Conservation (phyloP, 1,140 invertebrate species). For the Sinella curviseta region DNA sequence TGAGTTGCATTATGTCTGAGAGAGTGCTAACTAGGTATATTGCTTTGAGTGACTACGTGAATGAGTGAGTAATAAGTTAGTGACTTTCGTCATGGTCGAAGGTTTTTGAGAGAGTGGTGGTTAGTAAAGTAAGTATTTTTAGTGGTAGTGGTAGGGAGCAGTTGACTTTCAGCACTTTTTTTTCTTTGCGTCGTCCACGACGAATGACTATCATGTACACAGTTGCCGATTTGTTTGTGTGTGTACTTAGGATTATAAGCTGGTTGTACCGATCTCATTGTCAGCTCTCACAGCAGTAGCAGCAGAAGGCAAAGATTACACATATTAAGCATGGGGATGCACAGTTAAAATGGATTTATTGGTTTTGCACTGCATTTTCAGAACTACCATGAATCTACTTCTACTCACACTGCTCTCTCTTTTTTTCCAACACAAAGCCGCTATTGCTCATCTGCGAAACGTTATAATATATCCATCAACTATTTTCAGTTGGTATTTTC, state of each 20-base stretch:
- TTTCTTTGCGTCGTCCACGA: not conserved
- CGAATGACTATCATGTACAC: not conserved
- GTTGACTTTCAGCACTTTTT: constrained; percentile 14
- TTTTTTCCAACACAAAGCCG: no score
- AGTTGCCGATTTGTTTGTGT: not conserved
- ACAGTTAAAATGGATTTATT: not conserved
- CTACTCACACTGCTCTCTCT: no score
- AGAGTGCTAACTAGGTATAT: constrained; percentile 5
- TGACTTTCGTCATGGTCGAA: constrained; percentile 14
- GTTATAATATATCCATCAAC: no score
- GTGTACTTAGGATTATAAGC: not conserved
- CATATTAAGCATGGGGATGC: not conserved
- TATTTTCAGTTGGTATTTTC: not conserved
- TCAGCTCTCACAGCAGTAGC: no score
- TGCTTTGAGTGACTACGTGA: constrained; percentile 16
- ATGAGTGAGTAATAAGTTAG: constrained; percentile 13
- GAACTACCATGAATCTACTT: no score
- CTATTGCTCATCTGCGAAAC: no score
- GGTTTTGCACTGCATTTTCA: no score
- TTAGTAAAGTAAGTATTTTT: not conserved
- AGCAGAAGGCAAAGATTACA: no score
- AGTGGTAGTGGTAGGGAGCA: not conserved
- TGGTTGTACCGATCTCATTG: not conserved
- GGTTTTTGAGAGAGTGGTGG: constrained; percentile 13
- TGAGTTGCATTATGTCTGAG: not conserved